phyloP scores from a whole-genome alignment of 2,797 vertebrate species.

The Thaleichthys pacificus region DNA sequence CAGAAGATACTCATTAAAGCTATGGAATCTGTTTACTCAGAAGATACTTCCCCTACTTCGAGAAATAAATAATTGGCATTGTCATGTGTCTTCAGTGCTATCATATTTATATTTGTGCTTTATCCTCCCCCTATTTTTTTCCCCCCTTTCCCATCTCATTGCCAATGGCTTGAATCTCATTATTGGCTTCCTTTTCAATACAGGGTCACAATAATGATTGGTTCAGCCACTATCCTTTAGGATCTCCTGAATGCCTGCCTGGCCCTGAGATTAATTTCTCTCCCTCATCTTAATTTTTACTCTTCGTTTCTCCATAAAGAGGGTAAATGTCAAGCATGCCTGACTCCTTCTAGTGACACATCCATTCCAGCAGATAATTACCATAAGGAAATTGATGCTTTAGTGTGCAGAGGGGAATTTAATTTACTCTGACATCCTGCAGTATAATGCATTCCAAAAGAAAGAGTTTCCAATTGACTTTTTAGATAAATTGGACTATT shows the following conservation, averaged over 20 bases:
- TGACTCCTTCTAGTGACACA: constrained; percentile 96
- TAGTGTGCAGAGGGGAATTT: constrained; percentile 98
- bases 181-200: constrained; percentile 89
- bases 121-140: constrained; percentile 15
- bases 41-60: background rate
- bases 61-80: background rate
- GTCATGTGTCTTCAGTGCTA: constrained; percentile 26
- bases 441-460: constrained; percentile 98
- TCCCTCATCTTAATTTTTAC: constrained; percentile 97
- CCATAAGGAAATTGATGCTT: constrained; percentile 99
- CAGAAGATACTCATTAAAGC: background rate
- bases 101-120: constrained; percentile 49
- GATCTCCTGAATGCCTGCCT: constrained; percentile 88
- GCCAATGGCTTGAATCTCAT: constrained; percentile 87
- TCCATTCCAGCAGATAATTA: constrained; percentile 99
- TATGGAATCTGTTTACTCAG: background rate
- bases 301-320: constrained; percentile 96
- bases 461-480: constrained; percentile 89
- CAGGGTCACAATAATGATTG: constrained; percentile 86
- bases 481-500: constrained; percentile 96
- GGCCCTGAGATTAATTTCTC: constrained; percentile 93
- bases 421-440: constrained; percentile 99
- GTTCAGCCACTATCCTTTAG: constrained; percentile 88
- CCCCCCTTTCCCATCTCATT: constrained; percentile 52
- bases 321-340: constrained; percentile 99